Evolutionary conservation across 2,797 vertebrate genomes (phyloP).

Genomic region (Pipistrellus nathusii): DNA sequence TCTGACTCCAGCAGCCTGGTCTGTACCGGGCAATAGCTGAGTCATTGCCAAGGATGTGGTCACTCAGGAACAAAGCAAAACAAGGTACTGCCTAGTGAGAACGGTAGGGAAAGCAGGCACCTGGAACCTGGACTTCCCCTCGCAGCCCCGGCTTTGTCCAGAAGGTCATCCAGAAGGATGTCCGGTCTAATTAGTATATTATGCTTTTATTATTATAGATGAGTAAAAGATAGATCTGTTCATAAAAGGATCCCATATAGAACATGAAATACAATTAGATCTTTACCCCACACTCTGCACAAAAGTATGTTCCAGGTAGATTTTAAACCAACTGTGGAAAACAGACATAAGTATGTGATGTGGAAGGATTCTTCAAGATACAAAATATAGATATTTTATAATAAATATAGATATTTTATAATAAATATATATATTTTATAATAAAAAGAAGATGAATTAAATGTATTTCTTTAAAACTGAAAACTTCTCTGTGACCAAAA

Average conservation of each 20-base stretch:
- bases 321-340: background rate
- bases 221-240: background rate
- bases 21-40: fast-evolving
- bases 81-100: fast-evolving
- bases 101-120: too few species aligned
- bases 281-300: background rate
- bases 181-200: too few species aligned
- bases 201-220: background rate
- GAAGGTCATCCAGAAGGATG: too few species aligned
- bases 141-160: too few species aligned
- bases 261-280: background rate
- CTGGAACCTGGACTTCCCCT: too few species aligned
- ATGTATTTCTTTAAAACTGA: background rate
- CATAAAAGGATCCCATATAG: background rate
- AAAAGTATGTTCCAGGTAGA: background rate
- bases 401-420: background rate
- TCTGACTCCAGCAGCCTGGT: background rate
- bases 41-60: background rate
- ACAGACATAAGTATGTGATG: background rate
- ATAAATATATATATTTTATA: background rate
- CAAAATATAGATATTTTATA: background rate
- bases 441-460: background rate
- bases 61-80: background rate
- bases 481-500: background rate
- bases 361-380: background rate